Evolutionary conservation across 2,797 vertebrate species (phyloP).

Genomic region (Schizopygopsis malacanthus): DNA sequence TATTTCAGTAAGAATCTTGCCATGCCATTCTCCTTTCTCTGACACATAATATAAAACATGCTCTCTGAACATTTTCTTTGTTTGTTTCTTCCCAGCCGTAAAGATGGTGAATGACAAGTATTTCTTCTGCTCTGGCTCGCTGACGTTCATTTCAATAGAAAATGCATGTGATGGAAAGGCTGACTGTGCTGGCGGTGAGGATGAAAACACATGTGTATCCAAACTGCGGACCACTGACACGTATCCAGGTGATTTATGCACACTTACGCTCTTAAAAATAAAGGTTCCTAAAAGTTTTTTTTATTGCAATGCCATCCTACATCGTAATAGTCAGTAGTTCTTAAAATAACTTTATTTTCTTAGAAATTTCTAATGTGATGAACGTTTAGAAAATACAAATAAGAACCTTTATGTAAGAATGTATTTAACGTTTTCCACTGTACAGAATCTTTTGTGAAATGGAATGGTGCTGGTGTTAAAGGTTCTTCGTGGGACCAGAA

Average conservation of each 20-base stretch:
- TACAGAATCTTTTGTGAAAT: background rate
- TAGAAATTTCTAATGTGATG: background rate
- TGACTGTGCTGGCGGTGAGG: constrained; percentile 75
- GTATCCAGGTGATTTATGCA: constrained; percentile 53
- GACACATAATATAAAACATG: no score
- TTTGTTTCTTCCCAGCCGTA: constrained; percentile 68
- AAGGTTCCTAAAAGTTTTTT: background rate
- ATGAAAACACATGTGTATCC: constrained; percentile 75
- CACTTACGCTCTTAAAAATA: background rate
- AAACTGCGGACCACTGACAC: constrained; percentile 48
- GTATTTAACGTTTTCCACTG: background rate
- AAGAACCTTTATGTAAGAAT: no score
- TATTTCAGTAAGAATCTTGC: constrained; percentile 56
- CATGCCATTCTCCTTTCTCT: background rate
- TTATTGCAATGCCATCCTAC: background rate
- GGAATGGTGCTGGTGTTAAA: background rate
- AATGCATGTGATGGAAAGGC: constrained; percentile 71
- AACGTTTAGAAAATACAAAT: no score
- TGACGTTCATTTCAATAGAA: constrained; percentile 70
- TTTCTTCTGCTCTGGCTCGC: constrained; percentile 75
- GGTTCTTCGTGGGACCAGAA: background rate
- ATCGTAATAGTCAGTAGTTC: background rate
- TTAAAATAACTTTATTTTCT: background rate
- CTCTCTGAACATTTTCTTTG: background rate
- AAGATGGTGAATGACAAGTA: constrained; percentile 73